Evolutionary conservation across 1,140 invertebrate genomes (phyloP).

Genomic region (Ceratitis capitata): DNA sequence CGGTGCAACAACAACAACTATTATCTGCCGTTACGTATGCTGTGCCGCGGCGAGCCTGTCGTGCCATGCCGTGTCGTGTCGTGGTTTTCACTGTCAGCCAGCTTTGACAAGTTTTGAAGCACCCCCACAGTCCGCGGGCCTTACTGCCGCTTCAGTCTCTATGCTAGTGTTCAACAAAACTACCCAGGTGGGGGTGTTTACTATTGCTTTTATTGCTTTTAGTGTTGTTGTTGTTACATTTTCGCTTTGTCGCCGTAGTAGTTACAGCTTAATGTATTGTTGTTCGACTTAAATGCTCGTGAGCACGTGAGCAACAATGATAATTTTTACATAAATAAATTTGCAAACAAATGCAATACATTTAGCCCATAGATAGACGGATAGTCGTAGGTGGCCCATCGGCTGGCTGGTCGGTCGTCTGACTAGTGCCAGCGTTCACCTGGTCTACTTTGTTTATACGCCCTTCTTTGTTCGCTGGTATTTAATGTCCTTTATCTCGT

Average conservation of each 20-base stretch:
- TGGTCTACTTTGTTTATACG: neutral
- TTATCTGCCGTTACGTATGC: neutral
- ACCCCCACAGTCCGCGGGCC: neutral
- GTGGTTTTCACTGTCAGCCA: neutral
- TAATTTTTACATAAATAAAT: slow-evolving; percentile 31
- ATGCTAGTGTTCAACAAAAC: too few relatives aligned
- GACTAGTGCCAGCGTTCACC: neutral
- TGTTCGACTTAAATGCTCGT: slow-evolving; percentile 20
- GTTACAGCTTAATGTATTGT: slow-evolving; percentile 13
- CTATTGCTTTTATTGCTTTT: neutral
- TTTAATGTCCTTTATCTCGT: neutral
- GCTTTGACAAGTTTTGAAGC: neutral
- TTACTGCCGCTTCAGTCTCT: neutral
- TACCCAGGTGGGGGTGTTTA: neutral
- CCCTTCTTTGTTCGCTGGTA: neutral
- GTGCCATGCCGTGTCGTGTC: neutral
- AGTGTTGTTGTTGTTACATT: neutral
- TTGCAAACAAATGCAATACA: neutral
- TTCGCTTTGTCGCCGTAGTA: neutral
- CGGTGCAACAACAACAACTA: too few relatives aligned
- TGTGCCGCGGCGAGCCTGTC: neutral
- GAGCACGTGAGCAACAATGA: slow-evolving; percentile 18
- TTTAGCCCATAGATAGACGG: neutral
- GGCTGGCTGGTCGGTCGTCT: neutral
- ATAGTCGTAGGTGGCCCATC: too few relatives aligned